phyloP scores from a whole-genome alignment of 2,888 invertebrate genomes.

The Diaperis boleti region DNA sequence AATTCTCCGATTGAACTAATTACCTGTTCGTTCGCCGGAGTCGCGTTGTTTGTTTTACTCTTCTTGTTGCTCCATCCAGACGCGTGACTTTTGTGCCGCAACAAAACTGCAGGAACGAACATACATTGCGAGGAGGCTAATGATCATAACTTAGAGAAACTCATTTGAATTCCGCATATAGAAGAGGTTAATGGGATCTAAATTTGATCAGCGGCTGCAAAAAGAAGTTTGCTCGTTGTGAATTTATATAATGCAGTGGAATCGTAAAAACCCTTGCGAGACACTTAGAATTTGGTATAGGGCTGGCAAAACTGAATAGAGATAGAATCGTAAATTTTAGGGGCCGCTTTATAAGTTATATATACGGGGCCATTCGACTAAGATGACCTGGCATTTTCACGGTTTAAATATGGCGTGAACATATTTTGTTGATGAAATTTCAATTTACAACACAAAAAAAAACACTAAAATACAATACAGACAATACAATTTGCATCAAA shows the following conservation, averaged over 20 bases:
- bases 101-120: background rate
- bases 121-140: background rate
- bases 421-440: too few species aligned
- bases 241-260: background rate
- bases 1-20: conserved; percentile 13
- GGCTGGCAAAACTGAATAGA: background rate
- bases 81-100: background rate
- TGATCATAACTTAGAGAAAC: conserved; percentile 1
- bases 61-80: background rate
- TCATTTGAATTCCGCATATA: conserved; percentile 2
- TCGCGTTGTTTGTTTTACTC: background rate
- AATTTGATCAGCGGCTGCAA: conserved; percentile 5
- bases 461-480: too few species aligned
- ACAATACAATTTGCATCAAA: too few species aligned
- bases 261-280: background rate
- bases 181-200: conserved; percentile 6
- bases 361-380: too few species aligned
- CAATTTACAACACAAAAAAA: too few species aligned
- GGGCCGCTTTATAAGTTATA: too few species aligned
- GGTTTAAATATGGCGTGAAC: too few species aligned
- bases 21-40: background rate
- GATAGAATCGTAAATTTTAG: too few species aligned
- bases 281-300: background rate
- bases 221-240: conserved; percentile 5
- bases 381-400: too few species aligned